These are phyloP conservation scores for Matsumyia berberina DNA, from an alignment of 2,888 invertebrate species.

Conservation along the genomic window DNA sequence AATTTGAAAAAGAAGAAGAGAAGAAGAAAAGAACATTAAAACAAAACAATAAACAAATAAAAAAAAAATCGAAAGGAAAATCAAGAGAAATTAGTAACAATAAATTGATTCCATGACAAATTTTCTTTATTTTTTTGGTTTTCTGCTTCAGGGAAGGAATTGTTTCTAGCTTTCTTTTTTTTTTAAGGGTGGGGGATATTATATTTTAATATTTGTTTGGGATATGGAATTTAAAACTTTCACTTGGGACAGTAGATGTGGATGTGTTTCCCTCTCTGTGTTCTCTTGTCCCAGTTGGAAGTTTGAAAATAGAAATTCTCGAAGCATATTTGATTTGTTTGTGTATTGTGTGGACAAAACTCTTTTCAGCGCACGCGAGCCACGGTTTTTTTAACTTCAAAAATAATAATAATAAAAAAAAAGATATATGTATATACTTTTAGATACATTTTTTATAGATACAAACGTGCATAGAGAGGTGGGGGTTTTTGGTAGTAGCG, in stretches of 20 bases:
- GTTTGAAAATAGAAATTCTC: conserved; percentile 82
- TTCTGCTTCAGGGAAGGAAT: conserved; percentile 49
- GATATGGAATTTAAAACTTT: conserved; percentile 14
- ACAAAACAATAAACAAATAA: conserved; percentile 75
- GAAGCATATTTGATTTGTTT: conserved; percentile 80
- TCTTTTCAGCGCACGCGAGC: conserved; percentile 51
- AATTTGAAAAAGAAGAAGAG: conserved; percentile 72
- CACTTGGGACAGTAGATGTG: conserved; percentile 30
- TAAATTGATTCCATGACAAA: conserved; percentile 37
- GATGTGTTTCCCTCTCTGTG: conserved; percentile 28
- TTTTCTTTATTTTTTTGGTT: conserved; percentile 21
- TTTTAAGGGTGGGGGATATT: conserved; percentile 13
- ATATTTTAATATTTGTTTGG: conserved; percentile 10
- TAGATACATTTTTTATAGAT: conserved; percentile 41
- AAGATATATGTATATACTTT: conserved; percentile 21
- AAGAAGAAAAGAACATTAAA: conserved; percentile 77
- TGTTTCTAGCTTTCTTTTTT: conserved; percentile 41
- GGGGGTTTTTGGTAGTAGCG: conserved; percentile 56
- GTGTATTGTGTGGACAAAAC: conserved; percentile 34
- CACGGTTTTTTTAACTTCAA: conserved; percentile 37
- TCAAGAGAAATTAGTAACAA: conserved; percentile 70
- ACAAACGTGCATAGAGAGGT: conserved; percentile 68
- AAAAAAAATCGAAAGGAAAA: conserved; percentile 71
- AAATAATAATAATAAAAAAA: conserved; percentile 19
- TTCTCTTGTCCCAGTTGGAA: conserved; percentile 51